phyloP scores from a whole-genome alignment of 1,140 invertebrate species.

The Brachionus plicatilis region DNA sequence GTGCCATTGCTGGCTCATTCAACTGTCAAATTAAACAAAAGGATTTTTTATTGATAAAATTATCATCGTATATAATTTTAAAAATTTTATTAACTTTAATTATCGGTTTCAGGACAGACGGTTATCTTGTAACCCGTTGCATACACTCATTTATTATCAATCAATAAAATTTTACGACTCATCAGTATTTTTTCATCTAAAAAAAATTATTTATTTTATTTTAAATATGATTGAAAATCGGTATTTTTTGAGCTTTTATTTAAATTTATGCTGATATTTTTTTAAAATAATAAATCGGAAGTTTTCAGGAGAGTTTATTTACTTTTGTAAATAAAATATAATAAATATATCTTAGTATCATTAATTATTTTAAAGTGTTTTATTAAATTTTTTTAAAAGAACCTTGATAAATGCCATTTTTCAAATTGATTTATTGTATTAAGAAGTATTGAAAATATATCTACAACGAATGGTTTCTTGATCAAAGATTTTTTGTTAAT shows the following conservation, averaged over 20 bases:
- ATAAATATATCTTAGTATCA: not conserved
- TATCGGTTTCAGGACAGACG: not conserved
- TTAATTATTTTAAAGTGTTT: not conserved
- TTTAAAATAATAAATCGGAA: not conserved
- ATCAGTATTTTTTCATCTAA: not conserved
- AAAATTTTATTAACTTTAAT: not conserved
- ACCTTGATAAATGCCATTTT: not conserved
- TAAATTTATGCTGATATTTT: not conserved
- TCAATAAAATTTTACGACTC: conserved; percentile 1
- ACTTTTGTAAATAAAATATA: not conserved
- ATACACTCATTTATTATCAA: not conserved
- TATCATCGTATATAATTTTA: not conserved
- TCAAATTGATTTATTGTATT: not conserved
- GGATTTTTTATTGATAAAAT: not conserved
- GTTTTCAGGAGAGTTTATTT: not conserved
- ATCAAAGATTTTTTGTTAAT: not conserved
- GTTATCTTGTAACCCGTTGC: not conserved
- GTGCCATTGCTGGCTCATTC: not conserved
- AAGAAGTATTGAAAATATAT: not conserved
- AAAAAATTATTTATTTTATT: not conserved
- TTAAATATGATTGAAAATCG: not conserved
- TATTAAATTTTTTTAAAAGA: not conserved
- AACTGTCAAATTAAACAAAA: conserved; percentile 13
- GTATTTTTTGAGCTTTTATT: not conserved
- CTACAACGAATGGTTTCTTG: not conserved